Evolutionary conservation across 2,888 invertebrate species (phyloP).

Genomic region (Stenoptilia bipunctidactyla): DNA sequence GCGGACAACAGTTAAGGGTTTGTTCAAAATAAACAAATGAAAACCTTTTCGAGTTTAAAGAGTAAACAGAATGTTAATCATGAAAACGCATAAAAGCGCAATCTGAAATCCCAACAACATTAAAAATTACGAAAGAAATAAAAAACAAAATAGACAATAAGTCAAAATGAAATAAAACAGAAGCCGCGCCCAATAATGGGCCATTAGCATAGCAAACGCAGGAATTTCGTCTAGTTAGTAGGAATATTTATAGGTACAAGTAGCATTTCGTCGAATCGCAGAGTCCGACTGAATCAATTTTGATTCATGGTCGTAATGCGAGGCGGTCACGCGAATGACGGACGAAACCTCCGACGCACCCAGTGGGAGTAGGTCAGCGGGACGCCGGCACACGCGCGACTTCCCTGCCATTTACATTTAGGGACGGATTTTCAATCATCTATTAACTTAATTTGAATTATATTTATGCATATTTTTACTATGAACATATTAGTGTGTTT

Average conservation of each 20-base stretch:
- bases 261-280: slow-evolving; percentile 34
- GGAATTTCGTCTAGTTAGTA: slow-evolving; percentile 24
- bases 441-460: no score
- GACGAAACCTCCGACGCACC: slow-evolving; percentile 31
- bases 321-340: slow-evolving; percentile 48
- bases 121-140: no score
- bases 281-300: slow-evolving; percentile 48
- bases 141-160: no score
- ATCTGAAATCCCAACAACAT: no score
- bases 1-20: not conserved
- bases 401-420: slow-evolving; percentile 4
- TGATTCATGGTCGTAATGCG: slow-evolving; percentile 56
- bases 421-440: no score
- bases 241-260: slow-evolving; percentile 47
- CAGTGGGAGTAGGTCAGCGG: slow-evolving; percentile 18
- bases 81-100: no score
- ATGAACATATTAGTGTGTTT: no score
- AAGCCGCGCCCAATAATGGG: not conserved
- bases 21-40: no score
- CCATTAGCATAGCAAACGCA: not conserved
- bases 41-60: no score
- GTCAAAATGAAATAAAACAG: not conserved
- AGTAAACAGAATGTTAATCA: no score
- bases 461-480: no score
- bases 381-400: slow-evolving; percentile 12